Evolutionary conservation across 2,888 invertebrate genomes (phyloP).

Genomic region (Galerucella nymphaeae): DNA sequence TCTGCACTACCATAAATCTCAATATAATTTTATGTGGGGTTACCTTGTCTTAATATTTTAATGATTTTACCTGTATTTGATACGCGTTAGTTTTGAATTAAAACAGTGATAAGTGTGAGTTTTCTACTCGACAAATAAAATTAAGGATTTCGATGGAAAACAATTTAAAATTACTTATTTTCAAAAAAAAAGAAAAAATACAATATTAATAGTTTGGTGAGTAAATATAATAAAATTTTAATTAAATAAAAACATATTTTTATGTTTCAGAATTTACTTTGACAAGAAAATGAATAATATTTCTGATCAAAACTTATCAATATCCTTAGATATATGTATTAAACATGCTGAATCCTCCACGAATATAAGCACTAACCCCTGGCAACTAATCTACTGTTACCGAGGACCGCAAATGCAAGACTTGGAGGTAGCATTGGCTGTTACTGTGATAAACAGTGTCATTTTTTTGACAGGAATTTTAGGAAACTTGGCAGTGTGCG

Average conservation of each 20-base stretch:
- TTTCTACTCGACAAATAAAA: too few relatives aligned
- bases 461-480: constrained; percentile 87
- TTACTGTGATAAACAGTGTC: constrained; percentile 77
- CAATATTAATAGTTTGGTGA: too few relatives aligned
- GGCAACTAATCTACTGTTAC: constrained; percentile 53
- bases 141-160: too few relatives aligned
- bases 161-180: too few relatives aligned
- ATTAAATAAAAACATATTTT: neutral
- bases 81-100: too few relatives aligned
- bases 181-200: too few relatives aligned
- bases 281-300: neutral
- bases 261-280: neutral
- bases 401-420: constrained; percentile 59
- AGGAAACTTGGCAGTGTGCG: constrained; percentile 87
- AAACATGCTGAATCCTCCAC: constrained; percentile 30
- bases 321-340: constrained; percentile 33
- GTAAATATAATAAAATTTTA: neutral
- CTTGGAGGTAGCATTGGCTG: constrained; percentile 63
- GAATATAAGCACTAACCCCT: constrained; percentile 44
- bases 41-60: too few relatives aligned
- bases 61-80: too few relatives aligned
- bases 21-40: too few relatives aligned
- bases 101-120: too few relatives aligned
- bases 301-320: neutral
- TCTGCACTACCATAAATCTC: too few relatives aligned